Conservation (phyloP, 2,797 vertebrate genomes). For the Acanthurus tractus region DNA sequence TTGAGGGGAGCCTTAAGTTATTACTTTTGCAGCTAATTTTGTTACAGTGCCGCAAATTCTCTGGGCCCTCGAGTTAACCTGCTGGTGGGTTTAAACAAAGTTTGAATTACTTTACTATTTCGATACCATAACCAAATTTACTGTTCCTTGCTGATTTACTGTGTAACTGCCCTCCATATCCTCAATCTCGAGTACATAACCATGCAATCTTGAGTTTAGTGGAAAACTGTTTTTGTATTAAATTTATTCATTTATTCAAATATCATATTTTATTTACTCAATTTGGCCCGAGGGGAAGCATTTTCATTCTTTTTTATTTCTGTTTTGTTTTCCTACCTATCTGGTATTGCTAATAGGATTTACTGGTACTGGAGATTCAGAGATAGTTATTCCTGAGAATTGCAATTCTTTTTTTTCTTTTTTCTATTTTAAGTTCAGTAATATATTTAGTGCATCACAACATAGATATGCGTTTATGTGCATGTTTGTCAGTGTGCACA, state of each 20-base stretch:
- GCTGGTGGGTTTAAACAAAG: not conserved
- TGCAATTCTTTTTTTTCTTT: constrained; percentile 3
- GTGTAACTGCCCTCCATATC: constrained; percentile 3
- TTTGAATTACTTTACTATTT: constrained; percentile 6
- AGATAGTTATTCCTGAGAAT: constrained; percentile 6
- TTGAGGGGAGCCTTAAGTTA: not conserved
- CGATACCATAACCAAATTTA: constrained; percentile 1
- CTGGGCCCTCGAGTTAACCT: not conserved
- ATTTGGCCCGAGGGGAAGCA: constrained; percentile 22
- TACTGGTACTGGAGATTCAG: constrained; percentile 7
- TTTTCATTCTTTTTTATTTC: constrained; percentile 15
- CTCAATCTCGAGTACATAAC: constrained; percentile 35
- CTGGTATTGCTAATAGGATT: constrained; percentile 47
- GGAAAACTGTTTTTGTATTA: constrained; percentile 51
- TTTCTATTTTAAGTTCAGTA: constrained; percentile 23
- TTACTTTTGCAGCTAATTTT: not conserved
- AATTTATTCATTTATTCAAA: constrained; percentile 60
- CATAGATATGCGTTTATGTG: not conserved
- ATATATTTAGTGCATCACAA: constrained; percentile 6
- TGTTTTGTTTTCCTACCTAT: constrained; percentile 21
- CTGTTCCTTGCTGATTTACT: constrained; percentile 15
- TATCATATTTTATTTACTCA: constrained; percentile 44
- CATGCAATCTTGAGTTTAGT: constrained; percentile 40
- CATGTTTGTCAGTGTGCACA: constrained; percentile 4
- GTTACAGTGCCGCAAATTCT: not conserved